Evolutionary conservation across 2,797 vertebrate genomes (phyloP), one percentile per base, ranked within the genome.

Genomic region (Ambastaia sidthimunki): DNA sequence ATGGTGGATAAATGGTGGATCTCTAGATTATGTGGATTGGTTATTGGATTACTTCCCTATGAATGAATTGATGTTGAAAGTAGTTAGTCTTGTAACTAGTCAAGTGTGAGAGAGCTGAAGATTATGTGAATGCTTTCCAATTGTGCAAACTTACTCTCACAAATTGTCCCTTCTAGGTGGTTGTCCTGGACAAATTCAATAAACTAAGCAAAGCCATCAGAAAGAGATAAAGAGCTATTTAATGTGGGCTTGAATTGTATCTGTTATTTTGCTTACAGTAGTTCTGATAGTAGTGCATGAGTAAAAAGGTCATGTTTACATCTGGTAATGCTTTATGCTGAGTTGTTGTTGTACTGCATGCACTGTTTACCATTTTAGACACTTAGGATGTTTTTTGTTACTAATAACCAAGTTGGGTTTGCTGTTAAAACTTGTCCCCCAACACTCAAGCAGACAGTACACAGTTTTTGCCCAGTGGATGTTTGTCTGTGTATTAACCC

Each of bases 401-500:
- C 31, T 2, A 37, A 37, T 7, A 37, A 37, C 34, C 4, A 37
- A 37, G 34, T 37, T 37, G 34, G 34, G 34, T 37, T 5, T 37
- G 6, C 34, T 37, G 34, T 37, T 37, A 37, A 31, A 37, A 54
- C 9, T 16, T 71, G 11, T 72, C 12, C 18, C 37, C 7, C 34
- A 57, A 34, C 23, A 12, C 44, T 28, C 7, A 12, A 34, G 25
- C 59, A 50, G 59, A 63, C 63, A 1, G 23, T 50, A 6, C 2
- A 2, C 7, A 21, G 23, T 50, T 73, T 70, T 41, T 48, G 59
- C 55, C 69, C 21, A 34, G 44, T 47, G 25, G 48, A 37, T 70
- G 54, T 21, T 69, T 62, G 18, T 68, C 15, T 41, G 57, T 80
- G 66, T 65, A 62, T 28, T 21, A 66, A 54, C 47, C 21, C 60